Evolutionary conservation across 2,888 invertebrate species (phyloP), one percentile per base, ranked within the genome.

Genomic region (Thyatira batis): DNA sequence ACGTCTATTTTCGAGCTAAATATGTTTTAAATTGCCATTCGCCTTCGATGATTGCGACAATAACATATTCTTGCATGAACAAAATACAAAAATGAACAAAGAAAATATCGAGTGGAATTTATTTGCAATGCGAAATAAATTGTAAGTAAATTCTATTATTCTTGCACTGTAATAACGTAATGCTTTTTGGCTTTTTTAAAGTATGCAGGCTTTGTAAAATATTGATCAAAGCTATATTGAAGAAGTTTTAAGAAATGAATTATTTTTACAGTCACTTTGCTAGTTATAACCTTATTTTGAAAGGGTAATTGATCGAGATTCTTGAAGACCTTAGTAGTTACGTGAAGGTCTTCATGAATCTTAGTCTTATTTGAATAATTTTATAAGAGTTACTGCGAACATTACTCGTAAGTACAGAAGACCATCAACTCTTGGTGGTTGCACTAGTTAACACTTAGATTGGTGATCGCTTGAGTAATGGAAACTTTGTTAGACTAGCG

Each of bases 11-110:
- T 77, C 69, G 68, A 74, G 74, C 76, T 78, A 80, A 87, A 85
- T 82, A 84, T 82, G 77, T 79, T 82, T 78, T 74, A 86, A 87
- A 85, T 84, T 85, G 82, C 78, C 76, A 76, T 84, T 82, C 76
- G 69, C 75, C 69, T 77, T 81, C 76, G 71, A 78, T 75, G 71
- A 77, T 69, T 71, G 71, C 65, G 71, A 76, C 68, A 73, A 71
- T 71, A 72, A 78, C 70, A 75, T 71, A 73, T 65, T 74, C 58
- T 61, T 56, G 43, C 61, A 30, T 52, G 54, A 46, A 52, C 54
- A 48, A 43, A 25, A 56, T 48, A 25, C 30, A 51, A 61, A 51
- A 54, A 51, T 50, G 39, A 51, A 54, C 28, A 25, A 44, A 44
- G 20, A 23, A 44, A 44, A 45, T 27, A 48, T 28, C 27, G 48